Conservation (phyloP, 53 echinoderm and acorn worm genomes). For the Actinopyga echinites region DNA sequence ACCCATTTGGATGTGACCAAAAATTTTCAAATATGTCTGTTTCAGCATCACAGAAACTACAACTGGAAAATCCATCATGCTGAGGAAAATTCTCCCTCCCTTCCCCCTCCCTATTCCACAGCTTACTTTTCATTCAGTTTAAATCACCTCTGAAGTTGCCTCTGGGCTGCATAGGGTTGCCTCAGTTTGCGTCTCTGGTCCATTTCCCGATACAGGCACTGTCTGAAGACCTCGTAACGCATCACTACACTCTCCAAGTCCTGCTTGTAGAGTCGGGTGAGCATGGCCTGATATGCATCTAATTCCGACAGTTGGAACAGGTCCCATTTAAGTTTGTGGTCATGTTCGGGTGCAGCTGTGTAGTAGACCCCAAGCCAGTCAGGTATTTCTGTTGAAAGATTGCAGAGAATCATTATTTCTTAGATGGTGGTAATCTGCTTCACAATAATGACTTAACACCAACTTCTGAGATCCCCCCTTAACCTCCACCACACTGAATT, state of each 20-base stretch:
- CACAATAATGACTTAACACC: no score
- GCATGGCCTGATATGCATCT: conserved; percentile 91
- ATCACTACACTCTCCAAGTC: conserved; percentile 89
- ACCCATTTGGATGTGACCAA: no score
- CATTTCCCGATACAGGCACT: conserved; percentile 74
- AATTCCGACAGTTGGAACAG: conserved; percentile 84
- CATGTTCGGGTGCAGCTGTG: conserved; percentile 86
- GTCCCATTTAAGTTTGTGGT: conserved; percentile 98
- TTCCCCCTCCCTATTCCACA: no score
- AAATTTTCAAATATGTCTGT: no score
- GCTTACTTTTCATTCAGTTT: no score
- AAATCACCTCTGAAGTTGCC: no score
- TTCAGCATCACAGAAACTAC: no score
- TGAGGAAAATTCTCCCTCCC: no score
- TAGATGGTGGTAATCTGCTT: background rate
- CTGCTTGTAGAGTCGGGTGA: conserved; percentile 84
- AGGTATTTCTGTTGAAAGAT: conserved; percentile 78
- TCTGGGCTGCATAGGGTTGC: background rate
- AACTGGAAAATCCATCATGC: no score
- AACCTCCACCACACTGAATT: no score
- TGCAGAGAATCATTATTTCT: background rate
- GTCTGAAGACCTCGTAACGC: conserved; percentile 90
- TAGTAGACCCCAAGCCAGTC: conserved; percentile 92
- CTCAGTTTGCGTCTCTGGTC: conserved; percentile 54
- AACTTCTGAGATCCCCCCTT: background rate